Conservation (phyloP, 2,888 invertebrate genomes). For the Chloroclysta siterata region DNA sequence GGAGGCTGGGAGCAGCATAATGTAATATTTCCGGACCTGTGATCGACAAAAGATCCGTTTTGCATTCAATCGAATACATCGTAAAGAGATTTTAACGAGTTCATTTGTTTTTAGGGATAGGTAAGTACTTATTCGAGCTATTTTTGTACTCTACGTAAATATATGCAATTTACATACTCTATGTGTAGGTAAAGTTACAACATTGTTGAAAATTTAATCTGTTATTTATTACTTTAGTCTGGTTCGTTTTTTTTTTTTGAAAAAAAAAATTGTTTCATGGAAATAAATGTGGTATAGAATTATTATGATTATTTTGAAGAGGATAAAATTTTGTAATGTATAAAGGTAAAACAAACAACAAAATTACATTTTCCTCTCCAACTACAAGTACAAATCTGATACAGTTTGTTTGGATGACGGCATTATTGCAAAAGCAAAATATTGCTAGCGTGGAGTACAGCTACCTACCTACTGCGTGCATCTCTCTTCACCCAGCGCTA, state of each 20-base stretch:
- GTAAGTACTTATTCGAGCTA: too few species aligned
- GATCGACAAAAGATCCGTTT: constrained; percentile 70
- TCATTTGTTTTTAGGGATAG: constrained; percentile 59
- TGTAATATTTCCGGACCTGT: constrained; percentile 68
- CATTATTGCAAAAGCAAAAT: constrained; percentile 57
- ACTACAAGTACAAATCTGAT: constrained; percentile 23
- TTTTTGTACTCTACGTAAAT: too few species aligned
- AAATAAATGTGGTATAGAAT: constrained; percentile 2
- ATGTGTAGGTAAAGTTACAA: too few species aligned
- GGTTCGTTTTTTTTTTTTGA: too few species aligned
- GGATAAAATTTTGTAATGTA: constrained; percentile 9
- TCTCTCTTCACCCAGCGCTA: constrained; percentile 57
- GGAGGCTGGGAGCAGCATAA: constrained; percentile 22
- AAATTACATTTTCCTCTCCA: constrained; percentile 18
- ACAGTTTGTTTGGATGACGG: constrained; percentile 30
- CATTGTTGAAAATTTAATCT: too few species aligned
- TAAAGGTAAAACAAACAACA: constrained; percentile 24
- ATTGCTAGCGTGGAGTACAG: constrained; percentile 67
- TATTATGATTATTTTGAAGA: background rate
- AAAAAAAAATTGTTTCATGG: background rate
- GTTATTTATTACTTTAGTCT: too few species aligned
- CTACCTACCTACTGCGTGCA: constrained; percentile 56
- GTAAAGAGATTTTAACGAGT: constrained; percentile 66
- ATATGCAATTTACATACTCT: too few species aligned
- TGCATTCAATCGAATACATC: constrained; percentile 72